Evolutionary conservation across 2,888 invertebrate species (phyloP).

Genomic region (Listrodromus nycthemerus): DNA sequence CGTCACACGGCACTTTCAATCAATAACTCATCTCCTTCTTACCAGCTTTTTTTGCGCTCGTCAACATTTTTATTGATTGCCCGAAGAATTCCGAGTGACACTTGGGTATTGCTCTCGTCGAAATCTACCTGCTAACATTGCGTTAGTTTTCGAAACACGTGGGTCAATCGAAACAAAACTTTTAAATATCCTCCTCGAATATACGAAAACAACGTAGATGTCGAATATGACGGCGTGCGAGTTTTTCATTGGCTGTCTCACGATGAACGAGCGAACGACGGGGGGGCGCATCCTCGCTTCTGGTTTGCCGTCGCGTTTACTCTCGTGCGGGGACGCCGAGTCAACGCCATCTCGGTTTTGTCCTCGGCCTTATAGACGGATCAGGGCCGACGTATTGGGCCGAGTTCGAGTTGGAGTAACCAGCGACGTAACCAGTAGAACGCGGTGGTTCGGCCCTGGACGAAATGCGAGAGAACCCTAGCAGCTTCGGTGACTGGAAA

Average conservation of each 20-base stretch:
- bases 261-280: not conserved
- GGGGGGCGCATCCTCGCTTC: conserved; percentile 1
- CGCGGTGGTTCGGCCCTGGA: too few relatives aligned
- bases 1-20: conserved; percentile 77
- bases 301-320: not conserved
- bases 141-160: conserved; percentile 50
- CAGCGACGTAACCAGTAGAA: too few relatives aligned
- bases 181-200: conserved; percentile 29
- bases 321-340: not conserved
- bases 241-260: conserved; percentile 6
- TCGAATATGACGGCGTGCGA: not conserved
- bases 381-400: too few relatives aligned
- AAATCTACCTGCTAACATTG: conserved; percentile 35
- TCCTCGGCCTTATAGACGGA: too few relatives aligned
- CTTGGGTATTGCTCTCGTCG: not conserved
- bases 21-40: conserved; percentile 58
- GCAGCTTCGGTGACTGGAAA: too few relatives aligned
- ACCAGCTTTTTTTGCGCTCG: conserved; percentile 17
- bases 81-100: conserved; percentile 24
- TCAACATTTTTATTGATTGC: conserved; percentile 28
- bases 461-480: too few relatives aligned
- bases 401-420: too few relatives aligned
- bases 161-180: conserved; percentile 15
- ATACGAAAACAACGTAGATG: conserved; percentile 7
- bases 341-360: not conserved